Evolutionary conservation across 2,797 vertebrate species (phyloP).

Genomic region (Spheniscus humboldti): DNA sequence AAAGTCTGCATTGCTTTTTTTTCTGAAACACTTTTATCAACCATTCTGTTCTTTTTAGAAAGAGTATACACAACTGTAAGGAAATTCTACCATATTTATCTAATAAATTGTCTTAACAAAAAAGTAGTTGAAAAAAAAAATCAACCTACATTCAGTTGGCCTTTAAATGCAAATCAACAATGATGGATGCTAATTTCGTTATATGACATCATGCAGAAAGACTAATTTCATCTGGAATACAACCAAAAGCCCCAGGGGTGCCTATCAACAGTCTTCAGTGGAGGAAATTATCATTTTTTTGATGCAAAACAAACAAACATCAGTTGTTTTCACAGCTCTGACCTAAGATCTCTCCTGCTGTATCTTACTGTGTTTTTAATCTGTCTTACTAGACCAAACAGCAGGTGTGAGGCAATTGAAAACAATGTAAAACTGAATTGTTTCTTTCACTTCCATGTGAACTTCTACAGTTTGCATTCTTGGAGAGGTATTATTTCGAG

Average conservation of each 20-base stretch:
- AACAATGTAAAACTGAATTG: constrained; percentile 24
- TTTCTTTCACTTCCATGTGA: not conserved
- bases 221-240: constrained; percentile 46
- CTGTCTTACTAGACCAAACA: constrained; percentile 17
- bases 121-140: not conserved
- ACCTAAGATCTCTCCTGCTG: constrained; percentile 47
- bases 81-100: not conserved
- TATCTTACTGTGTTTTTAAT: constrained; percentile 47
- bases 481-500: constrained; percentile 17
- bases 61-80: not conserved
- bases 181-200: not conserved
- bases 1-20: not conserved
- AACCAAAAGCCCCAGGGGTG: not conserved
- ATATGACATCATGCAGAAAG: constrained; percentile 26
- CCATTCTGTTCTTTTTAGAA: not conserved
- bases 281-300: constrained; percentile 57
- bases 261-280: constrained; percentile 57
- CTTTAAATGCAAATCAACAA: constrained; percentile 17
- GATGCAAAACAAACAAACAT: constrained; percentile 58
- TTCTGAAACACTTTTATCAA: not conserved
- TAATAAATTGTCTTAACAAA: not conserved
- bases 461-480: constrained; percentile 19
- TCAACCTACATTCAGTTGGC: not conserved
- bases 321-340: constrained; percentile 66
- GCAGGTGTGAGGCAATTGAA: constrained; percentile 60